Evolutionary conservation across 2,797 vertebrate species (phyloP).

Genomic region (Discoglossus pictus): DNA sequence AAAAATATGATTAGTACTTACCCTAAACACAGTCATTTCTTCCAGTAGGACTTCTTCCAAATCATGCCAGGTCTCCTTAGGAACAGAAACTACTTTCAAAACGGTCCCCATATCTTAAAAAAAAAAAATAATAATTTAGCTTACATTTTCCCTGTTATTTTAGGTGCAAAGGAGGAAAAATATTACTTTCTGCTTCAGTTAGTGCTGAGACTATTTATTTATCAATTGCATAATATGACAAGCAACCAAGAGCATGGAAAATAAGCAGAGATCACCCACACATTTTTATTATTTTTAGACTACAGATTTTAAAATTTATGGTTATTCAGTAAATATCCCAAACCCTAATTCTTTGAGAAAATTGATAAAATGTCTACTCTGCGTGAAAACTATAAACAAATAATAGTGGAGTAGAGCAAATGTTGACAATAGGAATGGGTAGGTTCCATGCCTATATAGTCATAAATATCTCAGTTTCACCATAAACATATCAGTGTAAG

Average conservation of each 20-base stretch:
- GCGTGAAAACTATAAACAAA: no score
- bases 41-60: constrained; percentile 96
- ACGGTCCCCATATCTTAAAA: constrained; percentile 88
- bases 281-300: constrained; percentile 1
- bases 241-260: not conserved
- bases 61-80: constrained; percentile 96
- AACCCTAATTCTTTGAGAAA: no score
- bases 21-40: constrained; percentile 96
- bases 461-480: no score
- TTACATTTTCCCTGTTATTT: constrained; percentile 17
- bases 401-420: no score
- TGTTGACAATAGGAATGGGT: no score
- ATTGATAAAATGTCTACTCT: no score
- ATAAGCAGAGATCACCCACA: constrained; percentile 1
- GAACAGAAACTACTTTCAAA: constrained; percentile 96
- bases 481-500: no score
- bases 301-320: not conserved
- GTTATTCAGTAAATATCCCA: not conserved
- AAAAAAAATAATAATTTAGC: constrained; percentile 22
- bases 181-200: not conserved
- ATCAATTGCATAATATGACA: not conserved
- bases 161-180: constrained; percentile 5
- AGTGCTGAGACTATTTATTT: constrained; percentile 2
- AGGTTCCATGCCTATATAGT: no score
- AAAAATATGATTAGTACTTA: constrained; percentile 67